Percentiles rank a stretch among this genome's conserved stretches.
Evolutionary conservation across 2,888 invertebrate species (phyloP).

Genomic region (Drosophila fungiperda): DNA sequence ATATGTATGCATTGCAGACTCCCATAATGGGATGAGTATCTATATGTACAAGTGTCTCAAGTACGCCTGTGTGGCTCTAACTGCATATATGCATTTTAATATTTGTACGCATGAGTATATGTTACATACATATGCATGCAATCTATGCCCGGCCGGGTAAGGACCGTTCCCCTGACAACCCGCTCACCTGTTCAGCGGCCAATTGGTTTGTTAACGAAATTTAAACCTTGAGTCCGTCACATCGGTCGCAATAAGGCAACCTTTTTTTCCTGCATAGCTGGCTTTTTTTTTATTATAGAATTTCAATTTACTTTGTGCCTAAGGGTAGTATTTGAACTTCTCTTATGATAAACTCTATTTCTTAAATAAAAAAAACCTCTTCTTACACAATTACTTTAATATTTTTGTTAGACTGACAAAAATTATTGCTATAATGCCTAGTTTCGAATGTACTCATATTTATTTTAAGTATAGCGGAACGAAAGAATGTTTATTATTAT

Average conservation of each 20-base stretch:
- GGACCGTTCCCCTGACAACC: conserved; percentile 38
- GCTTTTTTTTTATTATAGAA: background rate
- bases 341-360: background rate
- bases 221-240: conserved; percentile 3
- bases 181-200: conserved; percentile 20
- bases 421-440: background rate
- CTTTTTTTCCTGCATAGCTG: no score
- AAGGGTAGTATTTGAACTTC: background rate
- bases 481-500: background rate
- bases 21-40: background rate
- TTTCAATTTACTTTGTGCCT: background rate
- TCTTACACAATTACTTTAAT: background rate
- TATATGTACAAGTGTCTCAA: background rate
- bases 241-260: background rate
- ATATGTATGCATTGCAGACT: conserved; percentile 1
- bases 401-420: background rate
- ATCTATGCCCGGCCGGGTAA: conserved; percentile 4
- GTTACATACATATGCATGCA: conserved; percentile 1
- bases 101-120: background rate
- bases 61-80: conserved; percentile 1
- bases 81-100: conserved; percentile 1
- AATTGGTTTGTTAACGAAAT: background rate
- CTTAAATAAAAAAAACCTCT: background rate
- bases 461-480: background rate
- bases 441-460: background rate